Evolutionary conservation across 2,888 invertebrate species (phyloP).

Genomic region (Bombylius discolor): DNA sequence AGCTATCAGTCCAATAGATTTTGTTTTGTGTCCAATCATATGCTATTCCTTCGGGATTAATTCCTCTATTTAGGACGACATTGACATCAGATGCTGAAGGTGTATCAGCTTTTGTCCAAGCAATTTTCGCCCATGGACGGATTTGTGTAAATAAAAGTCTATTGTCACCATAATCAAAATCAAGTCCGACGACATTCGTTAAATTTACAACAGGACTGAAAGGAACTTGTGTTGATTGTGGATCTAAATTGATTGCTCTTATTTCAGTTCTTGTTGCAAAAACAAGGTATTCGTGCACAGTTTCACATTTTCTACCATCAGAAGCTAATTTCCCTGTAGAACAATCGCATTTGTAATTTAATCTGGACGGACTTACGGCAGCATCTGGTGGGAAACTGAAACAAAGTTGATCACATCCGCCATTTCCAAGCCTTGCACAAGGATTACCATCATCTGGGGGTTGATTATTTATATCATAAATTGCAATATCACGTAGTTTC

Average conservation of each 20-base stretch:
- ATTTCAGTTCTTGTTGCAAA: slow-evolving; percentile 92
- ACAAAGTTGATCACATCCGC: slow-evolving; percentile 88
- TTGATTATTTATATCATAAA: slow-evolving; percentile 81
- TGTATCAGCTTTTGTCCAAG: slow-evolving; percentile 60
- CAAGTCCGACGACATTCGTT: slow-evolving; percentile 88
- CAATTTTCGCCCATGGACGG: slow-evolving; percentile 78
- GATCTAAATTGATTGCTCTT: slow-evolving; percentile 78
- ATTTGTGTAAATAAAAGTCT: slow-evolving; percentile 87
- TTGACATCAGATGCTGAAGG: slow-evolving; percentile 51
- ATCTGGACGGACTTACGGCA: slow-evolving; percentile 35
- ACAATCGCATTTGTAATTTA: slow-evolving; percentile 72
- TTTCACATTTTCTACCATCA: slow-evolving; percentile 60
- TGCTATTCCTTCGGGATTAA: slow-evolving; percentile 86
- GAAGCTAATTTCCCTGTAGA: slow-evolving; percentile 66
- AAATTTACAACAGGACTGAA: slow-evolving; percentile 74
- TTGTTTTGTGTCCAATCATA: slow-evolving; percentile 98
- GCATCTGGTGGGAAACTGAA: slow-evolving; percentile 73
- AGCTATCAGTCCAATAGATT: slow-evolving; percentile 95
- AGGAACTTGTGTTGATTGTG: slow-evolving; percentile 64
- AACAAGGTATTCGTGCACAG: slow-evolving; percentile 78
- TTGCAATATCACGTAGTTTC: slow-evolving; percentile 77
- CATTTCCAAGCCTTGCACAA: slow-evolving; percentile 60
- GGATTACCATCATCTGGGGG: slow-evolving; percentile 72
- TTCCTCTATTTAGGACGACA: slow-evolving; percentile 60
- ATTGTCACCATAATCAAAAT: slow-evolving; percentile 84